A percentile compares a stretch with the other conserved stretches of the same genome.
Conservation (phyloP, 2,113 vertebrate species). For the Vulpes ferrilata region DNA sequence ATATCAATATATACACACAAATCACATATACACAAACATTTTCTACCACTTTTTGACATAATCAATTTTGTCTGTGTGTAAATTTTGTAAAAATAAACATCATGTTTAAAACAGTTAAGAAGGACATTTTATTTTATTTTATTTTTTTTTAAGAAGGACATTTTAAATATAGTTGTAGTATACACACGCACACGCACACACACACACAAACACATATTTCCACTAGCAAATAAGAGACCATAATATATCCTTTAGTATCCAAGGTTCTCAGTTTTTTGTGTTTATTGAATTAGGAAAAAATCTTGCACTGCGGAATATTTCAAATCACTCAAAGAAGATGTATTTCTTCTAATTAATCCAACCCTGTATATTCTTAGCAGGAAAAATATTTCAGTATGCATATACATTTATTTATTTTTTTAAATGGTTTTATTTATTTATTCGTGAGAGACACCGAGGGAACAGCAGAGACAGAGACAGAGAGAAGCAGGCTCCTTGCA, state of each 20-base stretch:
- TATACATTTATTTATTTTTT: neutral
- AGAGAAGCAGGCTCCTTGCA: too few species aligned
- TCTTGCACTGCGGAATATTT: neutral
- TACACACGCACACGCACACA: too few species aligned
- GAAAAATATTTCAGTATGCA: neutral
- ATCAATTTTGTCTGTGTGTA: neutral
- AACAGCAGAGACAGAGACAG: too few species aligned
- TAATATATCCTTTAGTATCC: neutral
- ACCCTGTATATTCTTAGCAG: neutral
- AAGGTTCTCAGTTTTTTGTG: neutral
- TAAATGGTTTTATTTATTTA: too few species aligned
- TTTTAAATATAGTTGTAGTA: neutral
- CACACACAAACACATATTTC: neutral
- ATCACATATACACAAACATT: neutral
- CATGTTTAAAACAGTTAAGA: neutral
- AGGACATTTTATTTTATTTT: neutral
- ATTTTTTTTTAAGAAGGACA: neutral
- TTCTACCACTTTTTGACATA: neutral
- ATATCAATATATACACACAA: neutral
- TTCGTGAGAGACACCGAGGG: too few species aligned
- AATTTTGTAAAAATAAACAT: neutral
- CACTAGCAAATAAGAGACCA: neutral
- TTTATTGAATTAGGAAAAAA: neutral
- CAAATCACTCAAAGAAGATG: neutral
- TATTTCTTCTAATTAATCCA: neutral